Base-by-base conservation (phyloP, 1,140 invertebrate species). In the Hylyphantes graminicola region DNA sequence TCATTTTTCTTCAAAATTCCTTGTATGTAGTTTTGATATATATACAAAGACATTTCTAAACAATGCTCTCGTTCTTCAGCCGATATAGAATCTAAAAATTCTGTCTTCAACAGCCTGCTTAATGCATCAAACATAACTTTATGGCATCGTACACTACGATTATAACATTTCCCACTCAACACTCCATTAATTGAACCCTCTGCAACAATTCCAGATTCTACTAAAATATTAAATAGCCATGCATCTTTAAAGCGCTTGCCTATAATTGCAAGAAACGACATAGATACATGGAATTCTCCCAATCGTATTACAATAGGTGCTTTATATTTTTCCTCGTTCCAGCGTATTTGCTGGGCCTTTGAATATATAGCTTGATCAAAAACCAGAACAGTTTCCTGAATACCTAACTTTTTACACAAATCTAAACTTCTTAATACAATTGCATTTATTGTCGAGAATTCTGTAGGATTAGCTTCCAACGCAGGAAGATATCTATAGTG, bases 61-160 rank as follows among this genome's bases (percentile, higher is more conserved):
- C 21, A 11, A 11, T 55, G 10, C n/a, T 11, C 0, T 7, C 7
- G 50, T 61, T 61, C 13, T n/a, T 35, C 17, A n/a, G 53, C 55
- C 15, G 57, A 57, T 48, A 15, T 9, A 13, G 35, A n/a, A 35
- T 68, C 64, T n/a, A 65, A 15, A 76, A 87, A 87, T 17, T 50
- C 78, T 15, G 21, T 57, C 85, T 80, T 77, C 6, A 13, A 54
- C 6, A 88, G 19, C 50, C 86, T 19, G 15, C 63, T 19, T 15
- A 87, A 54, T 17, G 86, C 84, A 84, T 87, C 86, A 82, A 68
- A 87, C n/a, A 85, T 61, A 13, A 87, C 12, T 63, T 88, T 88
- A 59, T 87, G 84, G 0, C 84, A 51, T 50, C 86, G 75, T 15
- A 87, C 65, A 74, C 59, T 70, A 9, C 87, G 64, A 86, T 88